A percentile compares a stretch with the other conserved stretches of the same genome.
Conservation (phyloP, 2,888 invertebrate genomes). For the Dryocosmus kuriphilus region DNA sequence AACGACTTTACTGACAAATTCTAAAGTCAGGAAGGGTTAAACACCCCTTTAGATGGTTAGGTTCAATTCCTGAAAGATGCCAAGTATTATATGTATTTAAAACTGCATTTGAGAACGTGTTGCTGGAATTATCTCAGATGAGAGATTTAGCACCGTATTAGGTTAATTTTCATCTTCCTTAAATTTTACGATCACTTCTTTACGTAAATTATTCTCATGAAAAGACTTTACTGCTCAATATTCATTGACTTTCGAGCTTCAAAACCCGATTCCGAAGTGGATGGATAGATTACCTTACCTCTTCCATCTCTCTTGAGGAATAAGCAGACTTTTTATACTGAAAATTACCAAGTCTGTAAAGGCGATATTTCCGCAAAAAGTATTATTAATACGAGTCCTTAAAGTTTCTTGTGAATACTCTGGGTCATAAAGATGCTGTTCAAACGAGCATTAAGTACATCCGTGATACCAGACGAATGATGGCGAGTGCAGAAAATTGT, state of each 20-base stretch:
- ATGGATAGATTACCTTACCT: constrained; percentile 27
- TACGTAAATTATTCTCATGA: constrained; percentile 9
- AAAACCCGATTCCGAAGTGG: constrained; percentile 9
- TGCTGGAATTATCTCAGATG: not conserved
- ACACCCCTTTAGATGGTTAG: not conserved
- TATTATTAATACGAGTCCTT: constrained; percentile 30
- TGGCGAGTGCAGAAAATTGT: constrained; percentile 29
- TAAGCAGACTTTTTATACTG: constrained; percentile 13
- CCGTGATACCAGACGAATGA: constrained; percentile 26
- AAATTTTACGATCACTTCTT: not conserved
- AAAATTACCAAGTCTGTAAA: constrained; percentile 25
- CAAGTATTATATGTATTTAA: not conserved
- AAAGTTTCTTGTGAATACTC: constrained; percentile 24
- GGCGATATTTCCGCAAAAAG: constrained; percentile 16
- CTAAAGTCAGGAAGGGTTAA: not conserved
- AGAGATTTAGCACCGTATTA: constrained; percentile 4
- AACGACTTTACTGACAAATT: not conserved
- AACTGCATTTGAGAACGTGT: not conserved
- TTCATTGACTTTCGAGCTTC: constrained; percentile 44
- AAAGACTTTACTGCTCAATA: constrained; percentile 47
- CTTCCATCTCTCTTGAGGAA: constrained; percentile 15
- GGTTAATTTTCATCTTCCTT: not conserved
- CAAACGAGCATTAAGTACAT: constrained; percentile 27
- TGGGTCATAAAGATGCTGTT: constrained; percentile 31
- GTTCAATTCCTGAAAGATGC: not conserved